A percentile compares a stretch with the other conserved stretches of the same genome.
These are phyloP conservation scores for Brachionus asplanchnoidis DNA, from an alignment of 1,140 invertebrate species.

Conservation along the genomic window DNA sequence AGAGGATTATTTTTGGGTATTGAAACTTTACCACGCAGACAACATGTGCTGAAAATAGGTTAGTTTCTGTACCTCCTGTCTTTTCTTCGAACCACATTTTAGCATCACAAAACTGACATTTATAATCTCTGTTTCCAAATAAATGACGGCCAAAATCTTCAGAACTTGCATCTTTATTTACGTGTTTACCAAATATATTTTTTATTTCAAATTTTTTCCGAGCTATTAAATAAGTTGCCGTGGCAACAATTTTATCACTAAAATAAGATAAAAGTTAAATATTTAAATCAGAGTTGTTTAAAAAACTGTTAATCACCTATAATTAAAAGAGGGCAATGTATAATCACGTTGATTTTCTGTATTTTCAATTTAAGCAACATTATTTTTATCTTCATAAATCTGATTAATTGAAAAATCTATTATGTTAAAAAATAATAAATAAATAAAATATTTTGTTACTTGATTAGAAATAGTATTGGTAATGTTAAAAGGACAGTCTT, in stretches of 20 bases:
- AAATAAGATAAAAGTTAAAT: neutral
- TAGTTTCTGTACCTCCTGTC: neutral
- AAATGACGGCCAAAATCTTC: neutral
- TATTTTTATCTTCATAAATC: too few species aligned
- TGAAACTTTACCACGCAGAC: neutral
- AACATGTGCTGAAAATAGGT: neutral
- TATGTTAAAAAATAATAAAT: too few species aligned
- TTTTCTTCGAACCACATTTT: neutral
- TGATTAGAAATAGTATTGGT: too few species aligned
- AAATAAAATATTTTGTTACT: too few species aligned
- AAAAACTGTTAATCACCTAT: too few species aligned
- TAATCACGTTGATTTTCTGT: too few species aligned
- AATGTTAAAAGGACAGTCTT: too few species aligned
- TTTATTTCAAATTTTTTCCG: neutral
- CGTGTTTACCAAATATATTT: neutral
- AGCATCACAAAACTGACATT: neutral
- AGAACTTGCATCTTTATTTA: neutral
- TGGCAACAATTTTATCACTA: neutral
- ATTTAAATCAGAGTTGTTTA: too few species aligned
- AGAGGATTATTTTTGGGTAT: neutral
- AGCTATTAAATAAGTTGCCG: neutral
- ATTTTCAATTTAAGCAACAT: too few species aligned
- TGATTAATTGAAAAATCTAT: too few species aligned
- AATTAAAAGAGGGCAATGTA: too few species aligned
- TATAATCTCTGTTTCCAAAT: neutral